phyloP scores from a whole-genome alignment of 2,797 vertebrate species.

The Pelodytes ibericus region DNA sequence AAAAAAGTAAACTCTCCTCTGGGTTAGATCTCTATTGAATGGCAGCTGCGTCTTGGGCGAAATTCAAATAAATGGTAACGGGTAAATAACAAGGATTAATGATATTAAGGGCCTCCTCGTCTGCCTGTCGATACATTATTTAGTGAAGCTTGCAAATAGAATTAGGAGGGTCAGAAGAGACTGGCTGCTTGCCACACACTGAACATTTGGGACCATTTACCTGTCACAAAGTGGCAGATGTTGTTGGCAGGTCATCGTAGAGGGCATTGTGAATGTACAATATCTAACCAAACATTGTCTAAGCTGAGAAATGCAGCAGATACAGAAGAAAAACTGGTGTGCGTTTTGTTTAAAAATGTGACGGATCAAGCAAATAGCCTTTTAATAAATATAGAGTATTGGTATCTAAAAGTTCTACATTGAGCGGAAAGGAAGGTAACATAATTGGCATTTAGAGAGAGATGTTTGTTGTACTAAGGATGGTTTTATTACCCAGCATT shows the following conservation, averaged over 20 bases:
- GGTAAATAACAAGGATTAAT: neutral
- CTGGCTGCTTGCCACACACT: conserved; percentile 10
- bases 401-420: no score
- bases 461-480: no score
- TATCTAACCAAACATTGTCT: conserved; percentile 10
- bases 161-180: conserved; percentile 3
- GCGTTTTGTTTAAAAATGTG: neutral
- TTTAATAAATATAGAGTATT: no score
- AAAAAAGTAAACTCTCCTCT: no score
- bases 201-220: conserved; percentile 13
- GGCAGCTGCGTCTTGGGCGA: no score
- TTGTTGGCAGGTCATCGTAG: conserved; percentile 12
- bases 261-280: conserved; percentile 6
- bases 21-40: no score
- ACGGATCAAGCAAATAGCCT: no score
- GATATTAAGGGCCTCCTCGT: neutral
- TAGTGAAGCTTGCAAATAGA: conserved; percentile 27
- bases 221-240: conserved; percentile 38
- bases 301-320: neutral
- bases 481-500: no score
- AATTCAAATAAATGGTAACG: no score
- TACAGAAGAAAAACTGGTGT: neutral
- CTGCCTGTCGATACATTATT: conserved; percentile 3
- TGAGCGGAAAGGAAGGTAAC: no score
- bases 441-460: no score